These are phyloP conservation scores for Synergus laeviventris DNA, from an alignment of 2,888 invertebrate genomes.

Conservation along the genomic window DNA sequence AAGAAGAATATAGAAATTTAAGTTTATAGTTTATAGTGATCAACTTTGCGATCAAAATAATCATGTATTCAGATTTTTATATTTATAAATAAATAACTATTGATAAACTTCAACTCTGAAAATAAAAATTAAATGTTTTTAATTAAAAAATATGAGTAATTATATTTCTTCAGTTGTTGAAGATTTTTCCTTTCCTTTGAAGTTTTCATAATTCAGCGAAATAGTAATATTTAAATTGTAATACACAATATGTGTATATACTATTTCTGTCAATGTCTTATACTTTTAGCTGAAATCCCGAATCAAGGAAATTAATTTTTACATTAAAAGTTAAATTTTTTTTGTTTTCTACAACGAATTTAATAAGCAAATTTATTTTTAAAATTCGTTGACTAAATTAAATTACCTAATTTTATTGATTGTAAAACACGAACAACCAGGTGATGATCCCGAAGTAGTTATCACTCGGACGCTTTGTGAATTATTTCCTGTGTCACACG, in stretches of 20 bases:
- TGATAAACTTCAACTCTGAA: background rate
- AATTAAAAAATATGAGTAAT: background rate
- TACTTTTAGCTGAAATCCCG: too few species aligned
- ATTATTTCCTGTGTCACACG: constrained; percentile 12
- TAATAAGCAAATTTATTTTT: background rate
- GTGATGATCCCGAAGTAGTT: constrained; percentile 4
- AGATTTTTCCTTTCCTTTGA: background rate
- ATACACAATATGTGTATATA: too few species aligned
- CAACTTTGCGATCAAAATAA: background rate
- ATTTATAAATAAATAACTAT: background rate
- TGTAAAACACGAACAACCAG: background rate
- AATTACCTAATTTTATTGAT: background rate
- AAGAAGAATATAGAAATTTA: too few species aligned
- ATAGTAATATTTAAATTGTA: background rate
- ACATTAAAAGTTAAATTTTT: background rate
- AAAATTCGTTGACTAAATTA: background rate
- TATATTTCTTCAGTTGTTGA: background rate
- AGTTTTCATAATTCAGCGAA: background rate
- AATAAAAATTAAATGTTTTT: background rate
- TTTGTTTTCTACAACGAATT: too few species aligned
- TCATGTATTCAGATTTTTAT: background rate
- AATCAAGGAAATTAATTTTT: too few species aligned
- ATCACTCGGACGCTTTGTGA: constrained; percentile 7
- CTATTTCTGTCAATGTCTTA: background rate
- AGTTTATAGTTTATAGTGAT: too few species aligned